Conservation (phyloP, 2,888 invertebrate genomes). For the Tortricodes alternella region DNA sequence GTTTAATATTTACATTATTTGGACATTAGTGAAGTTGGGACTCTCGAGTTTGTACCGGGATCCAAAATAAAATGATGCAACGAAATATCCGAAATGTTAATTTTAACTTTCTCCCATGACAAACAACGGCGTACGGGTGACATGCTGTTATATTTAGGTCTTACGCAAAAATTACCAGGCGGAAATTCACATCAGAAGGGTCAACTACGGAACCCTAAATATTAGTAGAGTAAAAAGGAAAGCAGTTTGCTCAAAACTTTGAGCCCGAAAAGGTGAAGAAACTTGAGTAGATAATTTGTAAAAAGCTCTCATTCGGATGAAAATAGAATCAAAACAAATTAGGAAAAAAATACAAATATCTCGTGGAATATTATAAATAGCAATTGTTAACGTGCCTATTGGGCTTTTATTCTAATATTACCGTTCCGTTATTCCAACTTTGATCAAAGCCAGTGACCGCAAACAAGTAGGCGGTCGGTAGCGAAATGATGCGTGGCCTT, state of each 20-base stretch:
- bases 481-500: conserved; percentile 26
- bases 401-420: conserved; percentile 21
- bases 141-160: conserved; percentile 28
- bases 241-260: too few relatives aligned
- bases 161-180: neutral
- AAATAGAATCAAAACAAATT: neutral
- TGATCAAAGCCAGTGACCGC: conserved; percentile 31
- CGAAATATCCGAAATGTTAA: conserved; percentile 55
- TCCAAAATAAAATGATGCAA: conserved; percentile 58
- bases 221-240: too few relatives aligned
- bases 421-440: conserved; percentile 18
- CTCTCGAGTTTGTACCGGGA: conserved; percentile 54
- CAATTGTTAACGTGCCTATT: conserved; percentile 5
- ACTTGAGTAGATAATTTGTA: too few relatives aligned
- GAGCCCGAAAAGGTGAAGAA: too few relatives aligned
- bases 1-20: conserved; percentile 54
- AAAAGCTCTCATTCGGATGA: too few relatives aligned
- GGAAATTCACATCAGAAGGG: too few relatives aligned
- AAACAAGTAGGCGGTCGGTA: conserved; percentile 29
- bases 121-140: conserved; percentile 49
- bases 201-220: too few relatives aligned
- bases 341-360: neutral
- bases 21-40: conserved; percentile 66
- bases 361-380: neutral
- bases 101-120: conserved; percentile 57